These are phyloP conservation scores for Sarcophaga peregrina DNA, from an alignment of 1,140 invertebrate genomes.

Conservation along the genomic window DNA sequence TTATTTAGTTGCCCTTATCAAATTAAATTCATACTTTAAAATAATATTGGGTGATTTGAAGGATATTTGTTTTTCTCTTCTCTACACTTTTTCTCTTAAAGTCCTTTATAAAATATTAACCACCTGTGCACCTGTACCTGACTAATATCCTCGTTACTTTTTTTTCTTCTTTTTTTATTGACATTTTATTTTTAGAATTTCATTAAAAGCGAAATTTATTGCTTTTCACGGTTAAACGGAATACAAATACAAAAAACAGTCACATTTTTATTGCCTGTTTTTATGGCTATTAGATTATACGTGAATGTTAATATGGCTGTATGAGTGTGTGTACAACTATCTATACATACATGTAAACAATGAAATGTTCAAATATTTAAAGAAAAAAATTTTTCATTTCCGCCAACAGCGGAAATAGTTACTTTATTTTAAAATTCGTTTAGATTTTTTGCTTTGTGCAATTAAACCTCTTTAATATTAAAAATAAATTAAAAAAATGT, in stretches of 20 bases:
- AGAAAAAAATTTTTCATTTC: neutral
- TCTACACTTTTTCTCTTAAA: neutral
- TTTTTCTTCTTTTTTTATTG: neutral
- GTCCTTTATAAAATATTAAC: neutral
- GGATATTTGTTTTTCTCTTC: neutral
- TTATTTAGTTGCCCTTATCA: too few species aligned
- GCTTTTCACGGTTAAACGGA: conserved; percentile 1
- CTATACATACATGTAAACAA: neutral
- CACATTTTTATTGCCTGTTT: neutral
- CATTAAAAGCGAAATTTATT: neutral
- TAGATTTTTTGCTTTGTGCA: too few species aligned
- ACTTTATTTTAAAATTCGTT: neutral
- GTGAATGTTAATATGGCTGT: too few species aligned
- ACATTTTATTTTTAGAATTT: conserved; percentile 11
- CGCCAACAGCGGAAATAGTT: neutral
- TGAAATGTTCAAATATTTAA: neutral
- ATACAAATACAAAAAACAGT: neutral
- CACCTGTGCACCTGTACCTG: neutral
- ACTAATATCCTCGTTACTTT: neutral
- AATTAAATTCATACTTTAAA: too few species aligned
- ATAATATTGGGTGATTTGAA: neutral
- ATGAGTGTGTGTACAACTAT: neutral
- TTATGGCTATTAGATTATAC: neutral
- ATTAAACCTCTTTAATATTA: too few species aligned
- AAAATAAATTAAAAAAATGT: too few species aligned